Percentiles rank a stretch among this genome's conserved stretches.
These are phyloP conservation scores for Geotrypetes seraphini DNA, from an alignment of 2,797 vertebrate genomes.

Conservation along the genomic window DNA sequence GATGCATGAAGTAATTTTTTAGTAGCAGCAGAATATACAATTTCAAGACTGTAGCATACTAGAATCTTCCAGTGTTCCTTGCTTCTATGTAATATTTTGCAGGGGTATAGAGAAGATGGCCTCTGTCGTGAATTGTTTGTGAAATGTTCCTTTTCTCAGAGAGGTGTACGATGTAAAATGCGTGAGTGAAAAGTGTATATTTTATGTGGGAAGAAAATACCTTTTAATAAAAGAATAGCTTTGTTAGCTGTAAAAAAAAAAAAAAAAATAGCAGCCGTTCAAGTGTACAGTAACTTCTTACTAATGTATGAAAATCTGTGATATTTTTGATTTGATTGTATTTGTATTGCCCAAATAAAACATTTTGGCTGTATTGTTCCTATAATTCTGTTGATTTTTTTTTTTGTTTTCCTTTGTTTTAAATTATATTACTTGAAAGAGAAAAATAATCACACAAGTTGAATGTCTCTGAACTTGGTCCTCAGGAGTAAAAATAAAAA, in stretches of 20 bases:
- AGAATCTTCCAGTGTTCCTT: constrained; percentile 32
- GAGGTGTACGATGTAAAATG: constrained; percentile 43
- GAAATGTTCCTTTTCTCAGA: constrained; percentile 41
- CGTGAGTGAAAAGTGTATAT: constrained; percentile 43
- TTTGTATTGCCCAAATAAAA: constrained; percentile 52
- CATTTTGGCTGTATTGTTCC: constrained; percentile 39
- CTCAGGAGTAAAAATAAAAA: too few species aligned
- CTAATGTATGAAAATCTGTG: constrained; percentile 47
- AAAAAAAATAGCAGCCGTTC: constrained; percentile 40
- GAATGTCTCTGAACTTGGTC: too few species aligned
- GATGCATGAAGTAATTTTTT: constrained; percentile 29
- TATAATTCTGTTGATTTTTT: too few species aligned
- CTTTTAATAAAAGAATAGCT: constrained; percentile 50
- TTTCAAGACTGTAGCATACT: constrained; percentile 30
- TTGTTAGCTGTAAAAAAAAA: constrained; percentile 42
- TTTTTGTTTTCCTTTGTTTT: too few species aligned
- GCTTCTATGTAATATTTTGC: constrained; percentile 29
- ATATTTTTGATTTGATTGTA: constrained; percentile 48
- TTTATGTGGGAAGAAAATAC: constrained; percentile 47
- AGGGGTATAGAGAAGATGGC: constrained; percentile 30
- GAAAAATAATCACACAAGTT: too few species aligned
- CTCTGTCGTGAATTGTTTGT: constrained; percentile 39
- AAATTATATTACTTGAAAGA: too few species aligned
- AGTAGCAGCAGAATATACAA: constrained; percentile 26
- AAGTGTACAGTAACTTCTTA: constrained; percentile 54